Percentiles rank a stretch among this genome's conserved stretches.
phyloP scores from a whole-genome alignment of 2,888 invertebrate species.

The Furcula furcula region DNA sequence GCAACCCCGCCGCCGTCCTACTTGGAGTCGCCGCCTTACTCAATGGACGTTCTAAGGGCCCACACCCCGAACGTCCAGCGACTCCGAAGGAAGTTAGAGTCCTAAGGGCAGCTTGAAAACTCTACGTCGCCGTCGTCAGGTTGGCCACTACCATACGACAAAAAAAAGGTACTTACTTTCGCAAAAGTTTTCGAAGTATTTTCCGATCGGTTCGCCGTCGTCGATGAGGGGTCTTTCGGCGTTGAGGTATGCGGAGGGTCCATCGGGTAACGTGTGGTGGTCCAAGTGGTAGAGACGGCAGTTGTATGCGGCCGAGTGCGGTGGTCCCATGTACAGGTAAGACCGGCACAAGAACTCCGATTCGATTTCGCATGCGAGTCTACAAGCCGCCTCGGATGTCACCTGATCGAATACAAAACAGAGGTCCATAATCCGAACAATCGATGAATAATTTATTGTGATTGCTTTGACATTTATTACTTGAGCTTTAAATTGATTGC shows the following conservation, averaged over 20 bases:
- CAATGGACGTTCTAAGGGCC: too few species aligned
- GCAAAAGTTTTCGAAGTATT: slow-evolving; percentile 95
- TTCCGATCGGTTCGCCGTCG: slow-evolving; percentile 94
- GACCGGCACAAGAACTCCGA: slow-evolving; percentile 96
- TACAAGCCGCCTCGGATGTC: slow-evolving; percentile 93
- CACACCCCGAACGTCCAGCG: too few species aligned
- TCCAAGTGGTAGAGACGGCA: slow-evolving; percentile 96
- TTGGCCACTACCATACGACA: not conserved
- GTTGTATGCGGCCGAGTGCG: slow-evolving; percentile 91
- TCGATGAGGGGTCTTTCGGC: slow-evolving; percentile 95
- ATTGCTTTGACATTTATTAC: slow-evolving; percentile 1
- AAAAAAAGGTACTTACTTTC: slow-evolving; percentile 85
- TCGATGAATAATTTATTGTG: slow-evolving; percentile 19
- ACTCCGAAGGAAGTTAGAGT: too few species aligned
- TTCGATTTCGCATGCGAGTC: slow-evolving; percentile 94
- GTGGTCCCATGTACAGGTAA: slow-evolving; percentile 89
- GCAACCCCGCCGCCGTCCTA: too few species aligned
- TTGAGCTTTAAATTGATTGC: not conserved
- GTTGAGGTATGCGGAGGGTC: slow-evolving; percentile 94
- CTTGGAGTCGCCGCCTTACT: too few species aligned
- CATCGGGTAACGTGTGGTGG: slow-evolving; percentile 95
- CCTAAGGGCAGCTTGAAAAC: too few species aligned
- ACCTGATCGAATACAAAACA: slow-evolving; percentile 73
- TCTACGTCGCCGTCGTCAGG: too few species aligned
- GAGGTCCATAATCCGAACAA: slow-evolving; percentile 19